These are phyloP conservation scores for Myotis myotis DNA, from an alignment of 2,797 vertebrate species.

Conservation along the genomic window DNA sequence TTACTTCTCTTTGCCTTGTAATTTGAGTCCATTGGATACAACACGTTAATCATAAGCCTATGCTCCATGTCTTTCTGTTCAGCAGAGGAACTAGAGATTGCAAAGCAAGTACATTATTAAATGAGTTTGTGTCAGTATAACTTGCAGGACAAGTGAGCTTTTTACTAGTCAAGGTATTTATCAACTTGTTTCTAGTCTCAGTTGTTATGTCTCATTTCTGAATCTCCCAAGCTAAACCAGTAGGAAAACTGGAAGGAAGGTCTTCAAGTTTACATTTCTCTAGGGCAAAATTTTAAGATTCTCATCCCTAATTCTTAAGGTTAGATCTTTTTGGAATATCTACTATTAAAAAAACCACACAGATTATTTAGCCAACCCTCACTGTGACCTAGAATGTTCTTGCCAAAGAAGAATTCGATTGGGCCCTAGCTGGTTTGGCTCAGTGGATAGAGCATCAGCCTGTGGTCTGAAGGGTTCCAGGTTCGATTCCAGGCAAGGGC, in stretches of 20 bases:
- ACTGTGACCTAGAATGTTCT: not conserved
- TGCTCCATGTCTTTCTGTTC: not conserved
- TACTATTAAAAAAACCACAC: not conserved
- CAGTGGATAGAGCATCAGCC: too few relatives aligned
- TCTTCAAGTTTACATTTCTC: not conserved
- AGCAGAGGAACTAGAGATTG: not conserved
- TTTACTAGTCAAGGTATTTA: not conserved
- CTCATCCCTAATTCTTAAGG: not conserved
- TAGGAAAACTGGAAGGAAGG: not conserved
- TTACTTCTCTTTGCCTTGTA: not conserved
- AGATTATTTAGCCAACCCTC: not conserved
- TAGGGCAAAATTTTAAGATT: not conserved
- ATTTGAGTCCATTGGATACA: not conserved
- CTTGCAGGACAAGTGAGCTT: not conserved
- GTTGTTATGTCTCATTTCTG: not conserved
- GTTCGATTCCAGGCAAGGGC: too few relatives aligned
- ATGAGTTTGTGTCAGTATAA: not conserved
- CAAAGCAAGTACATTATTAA: not conserved
- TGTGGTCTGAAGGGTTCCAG: too few relatives aligned
- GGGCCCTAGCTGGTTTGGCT: too few relatives aligned
- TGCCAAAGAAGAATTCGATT: conserved; percentile 19
- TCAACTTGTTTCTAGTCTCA: not conserved
- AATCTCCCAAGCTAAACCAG: not conserved
- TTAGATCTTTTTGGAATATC: not conserved
- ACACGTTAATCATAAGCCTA: not conserved